Base-by-base conservation (phyloP, 2,888 invertebrate genomes). In the Drosophila rubida region DNA sequence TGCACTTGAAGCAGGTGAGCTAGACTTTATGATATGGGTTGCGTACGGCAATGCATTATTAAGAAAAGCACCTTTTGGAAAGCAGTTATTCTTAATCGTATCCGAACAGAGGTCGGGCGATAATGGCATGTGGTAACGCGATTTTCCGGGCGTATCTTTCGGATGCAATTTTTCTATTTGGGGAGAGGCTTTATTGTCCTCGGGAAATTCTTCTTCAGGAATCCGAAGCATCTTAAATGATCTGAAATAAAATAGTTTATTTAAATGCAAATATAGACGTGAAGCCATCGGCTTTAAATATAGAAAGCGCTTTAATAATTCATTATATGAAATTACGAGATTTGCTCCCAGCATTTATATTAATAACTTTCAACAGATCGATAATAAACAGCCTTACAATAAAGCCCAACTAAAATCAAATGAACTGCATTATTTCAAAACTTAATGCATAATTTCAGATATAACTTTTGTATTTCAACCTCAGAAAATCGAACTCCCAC, bases 171-270 rank as follows among this genome's bases (percentile, higher is more conserved):
- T 55, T 19, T 68, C 82, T 35, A 59, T 49, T 41, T 67, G 68
- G 7, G 73, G 62, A 9, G 76, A 45, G 14, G 54, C 65, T 25
- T 85, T 81, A 13, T 48, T 66, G 22, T 82, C 81, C 25, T 81
- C 86, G 2, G 69, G 46, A 51, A 68, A 85, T n/a, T 80, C 83
- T n/a, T 82, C 81, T 14, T 77, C 83, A 22, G 80, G 75, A 54
- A 72, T 69, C 27, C 77, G 86, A 53, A 72, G 53, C 81, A 81
- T 81, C 16, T 30, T 68, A 13, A 22, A n/a, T 1, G 57, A 19
- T 14, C 80, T 80, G 60, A 57, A 60, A 48, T 13, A 11, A 16
- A 9, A 37, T 2, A 11, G 1, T n/a, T 32, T 5, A 32, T 4
- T 32, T 16, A 16, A 16, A 22, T 22, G 22, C 32, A 19, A 32